Evolutionary conservation across 2,888 invertebrate species (phyloP), one percentile per base, ranked within the genome.

Genomic region (Spodoptera picta): DNA sequence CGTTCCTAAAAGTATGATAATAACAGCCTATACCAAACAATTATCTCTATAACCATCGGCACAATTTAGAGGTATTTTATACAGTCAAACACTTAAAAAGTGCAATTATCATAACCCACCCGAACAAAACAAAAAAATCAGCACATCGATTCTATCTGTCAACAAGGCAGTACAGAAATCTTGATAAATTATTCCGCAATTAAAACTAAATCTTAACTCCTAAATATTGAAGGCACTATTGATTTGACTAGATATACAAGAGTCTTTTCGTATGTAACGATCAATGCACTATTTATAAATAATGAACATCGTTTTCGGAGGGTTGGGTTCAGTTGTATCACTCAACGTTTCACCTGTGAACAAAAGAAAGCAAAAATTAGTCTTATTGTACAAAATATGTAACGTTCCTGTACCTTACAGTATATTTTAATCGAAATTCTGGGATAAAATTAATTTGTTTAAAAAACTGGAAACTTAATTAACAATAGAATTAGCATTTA

Each of bases 231-330:
- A 93, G 93, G 93, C 94, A 94, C 94, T 93, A 91, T 65, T 79
- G 82, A 83, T 87, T 90, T 94, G 94, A 94, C 94, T 94, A 94
- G 94, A 94, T 86, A 87, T 86, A 89, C 88, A 86, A 90, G 87
- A 94, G 94, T 94, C 93, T 94, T 90, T 91, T 90, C 86, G 91
- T 91, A 84, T 88, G 90, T 90, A 86, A 89, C 89, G 87, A 86
- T 84, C 43, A 87, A 88, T 87, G 87, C 89, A 84, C 81, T 82
- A 81, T 73, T 80, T 83, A 84, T 83, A 81, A 82, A 83, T 89
- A 90, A 89, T 88, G 87, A 85, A 87, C 86, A 85, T 83, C 82
- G 75, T 84, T 86, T 73, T 91, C 94, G 94, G 94, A 91, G 94
- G 94, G 94, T 86, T 87, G 86, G 83, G 87, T 92, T 90, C 89